A percentile compares a stretch with the other conserved stretches of the same genome.
These are phyloP conservation scores for Hyphantria cunea DNA, from an alignment of 1,140 invertebrate genomes.

Conservation along the genomic window DNA sequence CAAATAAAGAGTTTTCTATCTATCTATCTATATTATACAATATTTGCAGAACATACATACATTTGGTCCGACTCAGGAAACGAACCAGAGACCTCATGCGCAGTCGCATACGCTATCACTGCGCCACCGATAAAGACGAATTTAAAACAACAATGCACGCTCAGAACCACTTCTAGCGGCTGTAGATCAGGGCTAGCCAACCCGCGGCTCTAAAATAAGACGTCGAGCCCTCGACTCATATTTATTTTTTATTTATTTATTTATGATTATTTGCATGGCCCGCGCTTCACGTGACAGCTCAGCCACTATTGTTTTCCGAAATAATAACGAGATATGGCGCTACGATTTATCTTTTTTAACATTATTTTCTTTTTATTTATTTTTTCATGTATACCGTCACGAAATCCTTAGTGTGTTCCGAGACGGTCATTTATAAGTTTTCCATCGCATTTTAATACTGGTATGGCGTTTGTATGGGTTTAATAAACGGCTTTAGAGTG, in stretches of 20 bases:
- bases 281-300: conserved; percentile 75
- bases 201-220: conserved; percentile 73
- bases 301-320: conserved; percentile 79
- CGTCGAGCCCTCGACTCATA: conserved; percentile 62
- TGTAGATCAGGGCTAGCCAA: conserved; percentile 37
- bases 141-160: no score
- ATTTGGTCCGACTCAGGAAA: no score
- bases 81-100: no score
- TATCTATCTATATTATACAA: no score
- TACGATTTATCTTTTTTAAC: conserved; percentile 44
- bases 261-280: conserved; percentile 81
- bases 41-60: no score
- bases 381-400: conserved; percentile 60
- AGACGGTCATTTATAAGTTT: conserved; percentile 27
- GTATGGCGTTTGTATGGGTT: conserved; percentile 73
- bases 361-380: conserved; percentile 41
- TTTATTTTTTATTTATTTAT: conserved; percentile 79
- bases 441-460: conserved; percentile 59
- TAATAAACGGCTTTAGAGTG: conserved; percentile 50
- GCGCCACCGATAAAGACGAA: no score
- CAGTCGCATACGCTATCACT: no score
- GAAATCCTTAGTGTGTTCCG: conserved; percentile 49
- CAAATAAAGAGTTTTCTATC: no score
- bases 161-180: conserved; percentile 39
- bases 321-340: conserved; percentile 79